Conservation (phyloP, 1,140 invertebrate species). For the Drosophila punjabiensis region DNA sequence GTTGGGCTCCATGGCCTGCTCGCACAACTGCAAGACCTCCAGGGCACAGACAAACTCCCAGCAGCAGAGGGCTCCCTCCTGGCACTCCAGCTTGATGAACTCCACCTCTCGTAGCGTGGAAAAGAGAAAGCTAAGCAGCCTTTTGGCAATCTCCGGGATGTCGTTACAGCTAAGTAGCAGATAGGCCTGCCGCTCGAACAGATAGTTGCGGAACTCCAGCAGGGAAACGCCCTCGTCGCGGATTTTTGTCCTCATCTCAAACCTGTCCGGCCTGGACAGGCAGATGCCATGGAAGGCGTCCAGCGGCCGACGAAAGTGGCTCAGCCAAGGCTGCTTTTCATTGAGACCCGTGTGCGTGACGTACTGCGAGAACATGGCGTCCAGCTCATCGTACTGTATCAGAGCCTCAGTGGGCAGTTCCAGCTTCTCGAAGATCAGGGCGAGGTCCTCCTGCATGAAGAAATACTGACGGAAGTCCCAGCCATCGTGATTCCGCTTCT, state of each 20-base stretch:
- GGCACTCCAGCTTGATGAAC: conserved; percentile 86
- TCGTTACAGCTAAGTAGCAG: conserved; percentile 72
- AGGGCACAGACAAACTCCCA: conserved; percentile 97
- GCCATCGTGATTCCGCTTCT: conserved; percentile 94
- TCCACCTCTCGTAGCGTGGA: conserved; percentile 82
- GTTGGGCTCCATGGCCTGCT: conserved; percentile 89
- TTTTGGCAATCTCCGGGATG: conserved; percentile 79
- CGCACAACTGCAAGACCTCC: conserved; percentile 94
- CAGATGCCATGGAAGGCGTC: conserved; percentile 94
- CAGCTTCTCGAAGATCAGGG: conserved; percentile 97
- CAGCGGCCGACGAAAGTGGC: conserved; percentile 90
- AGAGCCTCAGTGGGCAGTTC: conserved; percentile 97
- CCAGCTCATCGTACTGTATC: conserved; percentile 98
- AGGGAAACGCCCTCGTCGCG: conserved; percentile 90
- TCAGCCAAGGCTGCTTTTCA: conserved; percentile 93
- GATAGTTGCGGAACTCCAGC: conserved; percentile 96
- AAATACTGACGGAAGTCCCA: conserved; percentile 99
- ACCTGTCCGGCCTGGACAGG: conserved; percentile 89
- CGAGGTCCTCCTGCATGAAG: conserved; percentile 97
- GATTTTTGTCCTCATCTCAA: conserved; percentile 90
- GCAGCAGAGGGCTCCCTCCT: conserved; percentile 94
- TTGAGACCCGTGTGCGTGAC: conserved; percentile 95
- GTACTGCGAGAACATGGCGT: conserved; percentile 98
- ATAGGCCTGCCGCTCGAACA: conserved; percentile 96
- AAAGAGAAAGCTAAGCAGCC: conserved; percentile 78